Base-by-base conservation (phyloP, 2,797 vertebrate species). In the Acipenser ruthenus region DNA sequence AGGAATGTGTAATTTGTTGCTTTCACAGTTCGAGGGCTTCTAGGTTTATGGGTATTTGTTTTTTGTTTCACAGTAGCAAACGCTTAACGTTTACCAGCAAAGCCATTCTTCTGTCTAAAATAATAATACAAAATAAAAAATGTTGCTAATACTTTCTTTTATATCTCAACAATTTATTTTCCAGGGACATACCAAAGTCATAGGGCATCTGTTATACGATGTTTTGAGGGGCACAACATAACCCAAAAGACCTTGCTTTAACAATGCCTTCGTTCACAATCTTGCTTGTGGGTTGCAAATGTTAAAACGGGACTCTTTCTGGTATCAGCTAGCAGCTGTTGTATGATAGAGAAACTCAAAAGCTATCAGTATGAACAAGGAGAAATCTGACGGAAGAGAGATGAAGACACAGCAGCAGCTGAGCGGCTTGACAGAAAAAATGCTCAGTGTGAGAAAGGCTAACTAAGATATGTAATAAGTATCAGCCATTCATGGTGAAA, bases 311-410 rank as follows among this genome's bases (percentile, higher is more conserved):
- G 86, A 73, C 79, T 86, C 83, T 88, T 84, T 86, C 81, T 86
- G 77, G 77, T 92, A 93, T 93, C 92, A 90, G 88, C 82, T 72
- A 79, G 88, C 93, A 94, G 93, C 93, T 97, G 94, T 91, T 94
- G 87, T 75, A 77, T 81, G 83, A 90, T 88, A 90, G 87, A 91
- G 89, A 87, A 92, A 93, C 84, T 90, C 88, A 84, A 91, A 88
- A 84, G 83, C 84, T 88, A 75, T 75, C 80, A 88, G 88, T 89
- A 87, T 77, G 87, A 89, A 91, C 89, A 88, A 89, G 88, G 86
- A 90, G 93, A 92, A 89, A 88, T 86, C 77, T 72, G 85, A 72
- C 69, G 50, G 77, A 76, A 78, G 67, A 69, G 80, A 80, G 78
- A 79, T 84, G 83, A 83, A 86, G 83, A 83, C 82, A 73, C 75